Evolutionary conservation across 1,140 invertebrate genomes (phyloP).

Genomic region (Bradysia coprophila): DNA sequence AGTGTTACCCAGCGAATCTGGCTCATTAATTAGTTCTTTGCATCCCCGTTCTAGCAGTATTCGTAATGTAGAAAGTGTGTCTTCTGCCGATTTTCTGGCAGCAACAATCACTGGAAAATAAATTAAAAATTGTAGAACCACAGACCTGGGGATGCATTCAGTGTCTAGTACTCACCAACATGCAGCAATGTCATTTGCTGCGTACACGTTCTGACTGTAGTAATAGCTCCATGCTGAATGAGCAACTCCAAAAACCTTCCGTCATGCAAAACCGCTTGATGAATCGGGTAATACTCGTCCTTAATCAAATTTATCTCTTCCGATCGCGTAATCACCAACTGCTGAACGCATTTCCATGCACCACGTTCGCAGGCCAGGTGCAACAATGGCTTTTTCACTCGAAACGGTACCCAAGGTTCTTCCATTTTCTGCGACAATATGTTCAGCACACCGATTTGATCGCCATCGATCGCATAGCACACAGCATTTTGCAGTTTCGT

Average conservation of each 20-base stretch:
- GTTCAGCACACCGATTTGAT: conserved; percentile 42
- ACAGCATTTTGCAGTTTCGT: conserved; percentile 50
- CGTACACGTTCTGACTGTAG: conserved; percentile 45
- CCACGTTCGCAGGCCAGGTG: conserved; percentile 48
- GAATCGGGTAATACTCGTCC: conserved; percentile 59
- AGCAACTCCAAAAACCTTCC: conserved; percentile 44
- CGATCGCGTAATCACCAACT: conserved; percentile 30
- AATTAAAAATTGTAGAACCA: background rate
- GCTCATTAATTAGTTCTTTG: conserved; percentile 49
- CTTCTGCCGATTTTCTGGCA: conserved; percentile 45
- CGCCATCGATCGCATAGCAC: conserved; percentile 53
- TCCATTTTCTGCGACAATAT: conserved; percentile 45
- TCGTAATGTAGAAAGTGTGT: conserved; percentile 42
- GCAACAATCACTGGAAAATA: conserved; percentile 30
- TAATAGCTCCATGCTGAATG: conserved; percentile 42
- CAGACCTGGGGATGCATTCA: too few species aligned
- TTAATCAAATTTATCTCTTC: conserved; percentile 55
- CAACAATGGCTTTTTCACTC: conserved; percentile 35
- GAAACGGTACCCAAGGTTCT: conserved; percentile 33
- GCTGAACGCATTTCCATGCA: conserved; percentile 28
- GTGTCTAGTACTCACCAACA: conserved; percentile 30
- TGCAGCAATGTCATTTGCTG: conserved; percentile 55
- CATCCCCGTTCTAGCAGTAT: conserved; percentile 44
- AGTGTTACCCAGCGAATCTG: conserved; percentile 46
- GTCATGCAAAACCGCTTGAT: conserved; percentile 48